Conservation (phyloP, 2,113 vertebrate genomes). For the Bombycilla garrulus region DNA sequence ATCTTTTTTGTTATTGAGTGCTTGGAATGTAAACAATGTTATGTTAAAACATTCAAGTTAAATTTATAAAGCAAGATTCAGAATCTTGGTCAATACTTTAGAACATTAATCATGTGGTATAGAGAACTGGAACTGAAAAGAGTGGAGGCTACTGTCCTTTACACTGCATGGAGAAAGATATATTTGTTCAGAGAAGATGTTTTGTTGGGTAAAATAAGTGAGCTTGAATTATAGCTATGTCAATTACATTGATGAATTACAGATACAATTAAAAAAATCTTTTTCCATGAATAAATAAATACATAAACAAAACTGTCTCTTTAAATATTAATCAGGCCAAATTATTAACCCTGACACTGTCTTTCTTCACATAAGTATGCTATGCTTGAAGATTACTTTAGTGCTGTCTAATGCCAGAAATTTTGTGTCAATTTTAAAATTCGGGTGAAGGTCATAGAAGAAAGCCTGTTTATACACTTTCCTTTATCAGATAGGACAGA, state of each 20-base stretch:
- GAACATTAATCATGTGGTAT: neutral
- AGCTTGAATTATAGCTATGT: constrained; percentile 1
- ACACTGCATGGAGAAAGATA: neutral
- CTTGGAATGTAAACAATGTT: neutral
- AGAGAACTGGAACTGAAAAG: neutral
- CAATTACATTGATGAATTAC: constrained; percentile 22
- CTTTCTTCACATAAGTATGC: neutral
- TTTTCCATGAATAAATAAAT: constrained; percentile 3
- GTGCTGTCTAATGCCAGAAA: neutral
- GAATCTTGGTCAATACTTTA: neutral
- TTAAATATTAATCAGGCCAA: constrained; percentile 34
- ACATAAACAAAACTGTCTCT: neutral
- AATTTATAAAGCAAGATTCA: neutral
- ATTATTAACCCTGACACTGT: neutral
- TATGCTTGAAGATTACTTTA: neutral
- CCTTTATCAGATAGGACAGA: neutral
- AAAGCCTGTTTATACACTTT: neutral
- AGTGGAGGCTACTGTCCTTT: neutral
- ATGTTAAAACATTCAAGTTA: neutral
- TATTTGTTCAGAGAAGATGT: neutral
- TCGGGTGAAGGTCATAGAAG: neutral
- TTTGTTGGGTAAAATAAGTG: neutral
- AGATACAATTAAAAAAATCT: constrained; percentile 15
- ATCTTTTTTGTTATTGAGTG: neutral
- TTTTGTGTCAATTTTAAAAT: neutral